Percentiles rank a stretch among this genome's conserved stretches.
phyloP scores from a whole-genome alignment of 2,797 vertebrate species.

The Chaetophractus vellerosus region DNA sequence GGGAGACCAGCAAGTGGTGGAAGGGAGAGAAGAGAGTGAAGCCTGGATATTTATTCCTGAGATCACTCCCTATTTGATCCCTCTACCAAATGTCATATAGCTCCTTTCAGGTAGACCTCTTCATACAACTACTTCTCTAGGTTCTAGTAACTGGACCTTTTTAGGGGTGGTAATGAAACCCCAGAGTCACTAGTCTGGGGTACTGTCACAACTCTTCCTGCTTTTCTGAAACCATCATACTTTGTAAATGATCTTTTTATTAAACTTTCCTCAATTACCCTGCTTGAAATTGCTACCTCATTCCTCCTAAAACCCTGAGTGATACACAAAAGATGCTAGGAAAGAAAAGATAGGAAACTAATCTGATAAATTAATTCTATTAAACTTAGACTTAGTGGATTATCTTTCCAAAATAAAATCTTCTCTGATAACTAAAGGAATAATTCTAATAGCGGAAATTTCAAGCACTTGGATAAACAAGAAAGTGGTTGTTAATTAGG shows the following conservation, averaged over 20 bases:
- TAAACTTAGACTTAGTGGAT: not conserved
- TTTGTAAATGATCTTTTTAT: not conserved
- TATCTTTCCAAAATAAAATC: conserved; percentile 20
- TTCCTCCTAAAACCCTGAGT: conserved; percentile 1
- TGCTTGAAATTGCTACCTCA: not conserved
- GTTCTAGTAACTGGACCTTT: not conserved
- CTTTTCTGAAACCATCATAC: not conserved
- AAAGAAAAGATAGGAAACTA: not conserved
- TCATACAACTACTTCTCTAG: not conserved
- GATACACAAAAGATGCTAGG: not conserved
- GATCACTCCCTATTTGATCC: not conserved
- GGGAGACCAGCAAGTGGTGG: not conserved
- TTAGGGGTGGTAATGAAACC: not conserved
- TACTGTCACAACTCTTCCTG: not conserved
- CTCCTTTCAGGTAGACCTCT: not conserved
- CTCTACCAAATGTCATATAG: not conserved
- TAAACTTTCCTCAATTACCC: not conserved
- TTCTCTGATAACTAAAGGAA: conserved; percentile 43
- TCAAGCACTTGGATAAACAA: not conserved
- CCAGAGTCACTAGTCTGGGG: not conserved
- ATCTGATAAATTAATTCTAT: conserved; percentile 15
- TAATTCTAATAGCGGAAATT: not conserved
- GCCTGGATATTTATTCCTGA: not conserved
- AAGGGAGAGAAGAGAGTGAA: not conserved
- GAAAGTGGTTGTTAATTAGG: not conserved